Base-by-base conservation (phyloP, 1,140 invertebrate species). In the Aricia agestis region DNA sequence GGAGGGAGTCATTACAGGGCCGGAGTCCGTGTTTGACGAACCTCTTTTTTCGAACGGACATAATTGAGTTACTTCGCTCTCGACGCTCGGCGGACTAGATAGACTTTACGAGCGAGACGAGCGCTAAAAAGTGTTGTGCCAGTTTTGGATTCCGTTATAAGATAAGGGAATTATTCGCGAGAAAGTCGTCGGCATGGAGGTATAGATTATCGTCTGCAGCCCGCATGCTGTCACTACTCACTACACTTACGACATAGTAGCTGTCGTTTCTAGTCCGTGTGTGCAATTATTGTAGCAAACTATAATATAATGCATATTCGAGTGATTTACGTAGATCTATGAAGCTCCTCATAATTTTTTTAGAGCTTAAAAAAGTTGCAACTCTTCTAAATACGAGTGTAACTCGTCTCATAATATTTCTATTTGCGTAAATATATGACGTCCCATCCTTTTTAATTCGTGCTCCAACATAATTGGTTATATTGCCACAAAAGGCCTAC, bases 1-100 rank as follows among this genome's bases (percentile, higher is more conserved):
- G 80, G 86, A 85, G 87, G 85, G 83, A 85, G 84, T 81, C 85
- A 84, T 82, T 82, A 78, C 87, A 89, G 89, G 81, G 74, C 72
- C 80, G 87, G 58, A 87, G 70, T 86, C 52, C 17, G 58, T 32
- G 31, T 67, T 59, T 19, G 63, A 32, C 36, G 15, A 67, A 7
- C 41, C 66, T 45, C 66, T 67, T 67, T 45, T 67, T 41, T 3
- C 42, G 11, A 19, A 67, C 17, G 42, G 41, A 67, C 10, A 17
- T 18, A 41, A 67, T 67, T 9, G n/a, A 17, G 13, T 67, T 45
- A 42, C 17, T 18, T 19, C 17, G 9, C 13, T 36, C 32, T 68
- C 25, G 45, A 6, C 18, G 18, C 45, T n/a, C 52, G 19, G 18
- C 19, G 15, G 19, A 25, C 13, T 68, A 52, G 19, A 67, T 15